Conservation (phyloP, 2,113 vertebrate species). For the Limanda limanda region DNA sequence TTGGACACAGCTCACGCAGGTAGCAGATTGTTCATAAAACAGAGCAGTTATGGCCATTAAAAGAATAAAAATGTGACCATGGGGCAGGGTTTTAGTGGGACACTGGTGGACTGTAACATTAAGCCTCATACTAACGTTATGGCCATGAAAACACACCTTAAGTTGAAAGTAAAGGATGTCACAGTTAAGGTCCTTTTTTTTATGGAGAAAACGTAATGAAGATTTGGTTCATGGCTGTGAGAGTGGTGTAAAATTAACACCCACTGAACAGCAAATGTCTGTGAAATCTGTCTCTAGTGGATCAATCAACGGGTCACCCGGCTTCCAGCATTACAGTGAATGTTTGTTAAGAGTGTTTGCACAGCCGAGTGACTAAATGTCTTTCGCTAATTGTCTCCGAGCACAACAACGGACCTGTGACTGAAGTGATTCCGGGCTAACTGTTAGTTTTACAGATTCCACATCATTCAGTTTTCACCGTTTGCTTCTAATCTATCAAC, state of each 20-base stretch:
- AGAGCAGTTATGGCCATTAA: background rate
- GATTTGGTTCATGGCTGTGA: background rate
- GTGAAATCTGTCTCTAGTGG: conserved; percentile 7
- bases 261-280: conserved; percentile 3
- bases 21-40: conserved; percentile 13
- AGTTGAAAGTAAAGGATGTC: background rate
- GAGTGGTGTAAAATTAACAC: conserved; percentile 15
- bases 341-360: conserved; percentile 13
- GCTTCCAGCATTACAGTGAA: background rate
- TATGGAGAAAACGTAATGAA: conserved; percentile 23
- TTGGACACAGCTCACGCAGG: conserved; percentile 20
- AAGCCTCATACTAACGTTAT: too few species aligned
- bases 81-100: background rate
- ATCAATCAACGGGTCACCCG: background rate
- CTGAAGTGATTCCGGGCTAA: conserved; percentile 19
- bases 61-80: background rate
- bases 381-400: conserved; percentile 13
- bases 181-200: background rate
- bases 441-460: conserved; percentile 28
- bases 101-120: background rate
- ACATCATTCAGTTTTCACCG: conserved; percentile 44
- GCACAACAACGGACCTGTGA: conserved; percentile 18
- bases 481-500: conserved; percentile 52
- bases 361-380: conserved; percentile 29
- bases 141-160: background rate